phyloP scores from a whole-genome alignment of 2,888 invertebrate genomes.

The Paralinhomoeus sp. region DNA sequence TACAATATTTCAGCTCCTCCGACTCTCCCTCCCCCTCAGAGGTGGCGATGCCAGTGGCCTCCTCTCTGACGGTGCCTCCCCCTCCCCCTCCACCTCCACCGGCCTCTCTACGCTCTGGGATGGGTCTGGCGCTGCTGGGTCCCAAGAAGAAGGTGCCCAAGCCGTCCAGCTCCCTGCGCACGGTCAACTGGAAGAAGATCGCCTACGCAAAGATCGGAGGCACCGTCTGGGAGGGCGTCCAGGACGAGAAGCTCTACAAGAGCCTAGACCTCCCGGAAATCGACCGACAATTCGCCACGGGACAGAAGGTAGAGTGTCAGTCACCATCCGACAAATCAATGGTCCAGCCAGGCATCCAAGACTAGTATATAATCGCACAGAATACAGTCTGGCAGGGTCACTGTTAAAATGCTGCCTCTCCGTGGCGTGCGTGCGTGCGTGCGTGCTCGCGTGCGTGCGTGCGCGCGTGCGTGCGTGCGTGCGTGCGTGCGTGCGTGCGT shows the following conservation, averaged over 20 bases:
- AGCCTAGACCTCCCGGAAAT: conserved; percentile 71
- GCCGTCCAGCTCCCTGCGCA: conserved; percentile 71
- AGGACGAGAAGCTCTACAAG: conserved; percentile 62
- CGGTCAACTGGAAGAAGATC: conserved; percentile 71
- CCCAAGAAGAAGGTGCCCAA: conserved; percentile 60
- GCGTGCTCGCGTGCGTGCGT: too few species aligned
- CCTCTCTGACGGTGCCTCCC: conserved; percentile 10
- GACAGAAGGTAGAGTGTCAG: too few species aligned
- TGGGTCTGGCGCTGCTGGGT: not conserved
- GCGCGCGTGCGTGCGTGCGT: too few species aligned
- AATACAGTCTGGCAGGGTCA: too few species aligned
- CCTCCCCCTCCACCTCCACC: conserved; percentile 19
- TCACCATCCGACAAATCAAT: too few species aligned
- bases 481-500: too few species aligned
- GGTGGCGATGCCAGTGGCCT: too few species aligned
- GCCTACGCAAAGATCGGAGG: not conserved
- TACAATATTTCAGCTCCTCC: too few species aligned
- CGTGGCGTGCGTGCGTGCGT: too few species aligned
- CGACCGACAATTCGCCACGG: conserved; percentile 32
- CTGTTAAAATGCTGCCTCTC: too few species aligned
- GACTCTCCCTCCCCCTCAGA: not conserved
- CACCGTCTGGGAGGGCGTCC: conserved; percentile 66
- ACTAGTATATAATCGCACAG: too few species aligned
- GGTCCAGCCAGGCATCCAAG: too few species aligned
- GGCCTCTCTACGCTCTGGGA: not conserved